phyloP scores from a whole-genome alignment of 2,888 invertebrate species.

The Phymatocera aterrima region DNA sequence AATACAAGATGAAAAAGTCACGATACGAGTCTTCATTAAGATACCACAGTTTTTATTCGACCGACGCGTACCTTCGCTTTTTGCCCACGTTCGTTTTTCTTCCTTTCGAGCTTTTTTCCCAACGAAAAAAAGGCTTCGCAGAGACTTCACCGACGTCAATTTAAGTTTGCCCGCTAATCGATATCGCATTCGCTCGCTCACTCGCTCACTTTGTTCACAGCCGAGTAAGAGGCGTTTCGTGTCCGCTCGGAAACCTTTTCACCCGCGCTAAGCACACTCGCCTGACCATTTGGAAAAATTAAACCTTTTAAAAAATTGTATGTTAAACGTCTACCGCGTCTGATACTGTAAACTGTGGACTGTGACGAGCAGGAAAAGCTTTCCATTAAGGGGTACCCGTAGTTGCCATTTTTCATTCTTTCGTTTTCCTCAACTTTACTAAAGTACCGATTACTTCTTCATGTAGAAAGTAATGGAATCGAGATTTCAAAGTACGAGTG shows the following conservation, averaged over 20 bases:
- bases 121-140: neutral
- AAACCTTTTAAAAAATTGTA: neutral
- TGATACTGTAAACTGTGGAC: neutral
- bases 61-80: neutral
- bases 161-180: conserved; percentile 14
- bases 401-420: too few relatives aligned
- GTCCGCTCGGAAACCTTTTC: conserved; percentile 17
- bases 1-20: conserved; percentile 46
- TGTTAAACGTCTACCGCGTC: neutral
- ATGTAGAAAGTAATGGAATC: too few relatives aligned
- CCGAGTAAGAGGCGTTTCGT: conserved; percentile 34
- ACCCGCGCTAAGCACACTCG: neutral
- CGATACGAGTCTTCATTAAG: conserved; percentile 13
- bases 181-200: too few relatives aligned
- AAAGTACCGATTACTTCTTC: too few relatives aligned
- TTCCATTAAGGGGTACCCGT: too few relatives aligned
- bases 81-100: neutral
- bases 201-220: conserved; percentile 21
- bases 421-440: too few relatives aligned
- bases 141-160: neutral
- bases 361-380: neutral
- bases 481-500: too few relatives aligned
- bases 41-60: neutral
- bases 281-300: conserved; percentile 17
- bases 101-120: neutral